Evolutionary conservation across 1,140 invertebrate species (phyloP).

Genomic region (Aphaenogaster ashmeadi): DNA sequence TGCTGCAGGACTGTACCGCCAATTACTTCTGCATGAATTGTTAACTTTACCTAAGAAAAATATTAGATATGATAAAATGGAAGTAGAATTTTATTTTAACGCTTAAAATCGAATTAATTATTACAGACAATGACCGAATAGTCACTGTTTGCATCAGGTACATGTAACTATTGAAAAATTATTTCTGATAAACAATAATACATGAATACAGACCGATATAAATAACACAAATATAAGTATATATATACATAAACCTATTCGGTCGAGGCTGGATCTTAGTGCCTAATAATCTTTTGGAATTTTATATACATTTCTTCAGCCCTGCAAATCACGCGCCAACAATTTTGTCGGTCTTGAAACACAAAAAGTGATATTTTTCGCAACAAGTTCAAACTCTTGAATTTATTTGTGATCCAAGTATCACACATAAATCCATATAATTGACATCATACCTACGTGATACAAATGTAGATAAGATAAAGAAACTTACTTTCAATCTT

Average conservation of each 20-base stretch:
- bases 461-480: too few species aligned
- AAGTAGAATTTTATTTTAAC: conserved; percentile 22
- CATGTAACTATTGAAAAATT: neutral
- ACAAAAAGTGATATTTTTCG: too few species aligned
- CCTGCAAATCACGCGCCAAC: too few species aligned
- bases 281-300: too few species aligned
- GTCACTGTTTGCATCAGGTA: neutral
- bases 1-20: conserved; percentile 95
- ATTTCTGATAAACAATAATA: neutral
- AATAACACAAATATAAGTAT: too few species aligned
- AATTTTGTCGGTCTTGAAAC: too few species aligned
- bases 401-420: conserved; percentile 1
- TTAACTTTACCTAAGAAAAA: conserved; percentile 93
- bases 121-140: neutral
- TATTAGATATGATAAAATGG: conserved; percentile 33
- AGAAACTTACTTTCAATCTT: conserved; percentile 93
- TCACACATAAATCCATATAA: neutral
- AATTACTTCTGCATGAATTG: conserved; percentile 98
- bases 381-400: neutral
- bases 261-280: too few species aligned
- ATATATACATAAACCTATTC: too few species aligned
- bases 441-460: too few species aligned
- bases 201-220: too few species aligned
- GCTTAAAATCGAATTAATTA: neutral
- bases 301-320: too few species aligned